These are phyloP conservation scores for Sebastes oblongus DNA, from an alignment of 2,797 vertebrate genomes.

Conservation along the genomic window DNA sequence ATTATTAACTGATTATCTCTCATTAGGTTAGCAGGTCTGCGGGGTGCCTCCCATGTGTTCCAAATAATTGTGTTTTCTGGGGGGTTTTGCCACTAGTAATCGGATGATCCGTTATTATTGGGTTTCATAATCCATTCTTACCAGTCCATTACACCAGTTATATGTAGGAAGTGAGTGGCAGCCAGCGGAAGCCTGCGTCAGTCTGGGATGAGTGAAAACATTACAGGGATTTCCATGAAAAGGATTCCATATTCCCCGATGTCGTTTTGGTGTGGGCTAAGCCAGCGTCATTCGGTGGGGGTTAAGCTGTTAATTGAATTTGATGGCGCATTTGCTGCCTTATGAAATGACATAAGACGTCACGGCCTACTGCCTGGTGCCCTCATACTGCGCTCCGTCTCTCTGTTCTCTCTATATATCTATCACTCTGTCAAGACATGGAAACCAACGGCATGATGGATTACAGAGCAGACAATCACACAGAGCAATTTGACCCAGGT, in stretches of 20 bases:
- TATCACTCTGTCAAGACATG: neutral
- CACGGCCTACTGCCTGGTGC: constrained; percentile 17
- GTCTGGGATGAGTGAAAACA: constrained; percentile 55
- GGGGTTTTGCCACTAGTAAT: constrained; percentile 46
- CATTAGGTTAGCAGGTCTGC: constrained; percentile 46
- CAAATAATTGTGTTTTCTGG: constrained; percentile 55
- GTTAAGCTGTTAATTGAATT: constrained; percentile 71
- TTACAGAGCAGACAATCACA: neutral
- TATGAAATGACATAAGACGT: constrained; percentile 49
- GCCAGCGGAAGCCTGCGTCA: constrained; percentile 22
- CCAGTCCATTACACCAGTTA: constrained; percentile 58
- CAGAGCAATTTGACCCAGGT: neutral
- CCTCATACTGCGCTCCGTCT: neutral
- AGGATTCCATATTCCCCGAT: constrained; percentile 49
- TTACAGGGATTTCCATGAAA: constrained; percentile 48
- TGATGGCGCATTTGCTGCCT: constrained; percentile 64
- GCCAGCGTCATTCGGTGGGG: constrained; percentile 16
- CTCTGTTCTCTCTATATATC: neutral
- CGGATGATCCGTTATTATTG: constrained; percentile 50
- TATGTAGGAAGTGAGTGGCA: constrained; percentile 23
- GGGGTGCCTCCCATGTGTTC: constrained; percentile 30
- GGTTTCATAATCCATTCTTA: constrained; percentile 63
- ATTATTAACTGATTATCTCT: constrained; percentile 67
- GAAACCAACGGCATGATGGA: constrained; percentile 14
- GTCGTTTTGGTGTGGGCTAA: constrained; percentile 45